A percentile compares a stretch with the other conserved stretches of the same genome.
phyloP scores from a whole-genome alignment of 2,888 invertebrate genomes.

The Altica lythri region DNA sequence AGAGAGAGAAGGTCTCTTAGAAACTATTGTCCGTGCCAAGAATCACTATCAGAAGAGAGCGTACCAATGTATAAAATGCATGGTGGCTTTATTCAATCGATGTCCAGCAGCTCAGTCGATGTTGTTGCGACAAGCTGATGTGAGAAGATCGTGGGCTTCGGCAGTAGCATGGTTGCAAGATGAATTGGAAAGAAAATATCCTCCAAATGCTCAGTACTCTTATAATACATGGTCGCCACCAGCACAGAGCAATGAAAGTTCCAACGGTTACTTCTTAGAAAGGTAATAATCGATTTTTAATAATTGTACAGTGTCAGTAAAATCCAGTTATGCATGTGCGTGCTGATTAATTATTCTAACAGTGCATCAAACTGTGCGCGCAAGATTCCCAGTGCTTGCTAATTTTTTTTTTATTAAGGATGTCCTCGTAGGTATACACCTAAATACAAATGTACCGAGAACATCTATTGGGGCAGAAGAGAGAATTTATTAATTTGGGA shows the following conservation, averaged over 20 bases:
- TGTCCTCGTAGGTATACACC: too few relatives aligned
- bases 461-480: too few relatives aligned
- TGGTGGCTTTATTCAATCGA: constrained; percentile 87
- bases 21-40: constrained; percentile 90
- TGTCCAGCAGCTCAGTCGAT: constrained; percentile 80
- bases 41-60: constrained; percentile 95
- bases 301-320: too few relatives aligned
- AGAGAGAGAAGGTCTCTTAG: constrained; percentile 89
- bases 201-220: constrained; percentile 72
- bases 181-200: constrained; percentile 81
- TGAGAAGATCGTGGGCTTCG: constrained; percentile 83
- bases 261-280: constrained; percentile 86
- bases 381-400: too few relatives aligned
- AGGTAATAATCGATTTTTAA: too few relatives aligned
- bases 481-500: too few relatives aligned
- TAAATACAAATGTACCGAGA: too few relatives aligned
- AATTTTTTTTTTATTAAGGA: too few relatives aligned
- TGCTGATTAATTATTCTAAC: too few relatives aligned
- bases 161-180: constrained; percentile 95
- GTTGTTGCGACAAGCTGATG: constrained; percentile 75
- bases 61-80: constrained; percentile 95
- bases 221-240: constrained; percentile 95
- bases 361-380: too few relatives aligned
- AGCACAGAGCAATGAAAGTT: constrained; percentile 91
- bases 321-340: too few relatives aligned